phyloP scores from a whole-genome alignment of 2,113 vertebrate species.

The Marcusenius ussheri region DNA sequence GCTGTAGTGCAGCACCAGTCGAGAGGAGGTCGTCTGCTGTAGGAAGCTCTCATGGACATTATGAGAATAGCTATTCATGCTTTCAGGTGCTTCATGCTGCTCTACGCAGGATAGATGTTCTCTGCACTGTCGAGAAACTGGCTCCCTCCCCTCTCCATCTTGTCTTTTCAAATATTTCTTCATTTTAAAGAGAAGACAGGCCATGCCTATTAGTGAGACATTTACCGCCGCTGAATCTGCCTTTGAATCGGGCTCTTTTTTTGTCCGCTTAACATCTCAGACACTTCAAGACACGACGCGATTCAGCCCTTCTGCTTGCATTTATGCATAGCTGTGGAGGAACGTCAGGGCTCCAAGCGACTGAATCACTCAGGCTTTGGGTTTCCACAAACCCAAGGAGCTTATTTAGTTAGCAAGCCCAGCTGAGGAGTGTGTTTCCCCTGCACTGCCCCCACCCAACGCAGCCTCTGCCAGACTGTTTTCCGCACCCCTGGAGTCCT shows the following conservation, averaged over 20 bases:
- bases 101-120: not conserved
- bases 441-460: not conserved
- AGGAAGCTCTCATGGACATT: not conserved
- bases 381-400: not conserved
- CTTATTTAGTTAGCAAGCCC: not conserved
- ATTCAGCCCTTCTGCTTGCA: not conserved
- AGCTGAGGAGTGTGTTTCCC: not conserved
- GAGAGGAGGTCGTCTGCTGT: not conserved
- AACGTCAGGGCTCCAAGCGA: not conserved
- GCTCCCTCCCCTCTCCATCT: not conserved
- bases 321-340: not conserved
- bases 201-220: not conserved
- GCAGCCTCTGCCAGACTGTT: not conserved
- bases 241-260: not conserved
- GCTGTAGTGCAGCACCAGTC: not conserved
- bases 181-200: not conserved
- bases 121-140: not conserved
- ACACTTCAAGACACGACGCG: not conserved
- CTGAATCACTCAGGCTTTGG: not conserved
- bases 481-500: not conserved
- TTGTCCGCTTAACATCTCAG: not conserved
- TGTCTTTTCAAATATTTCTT: not conserved
- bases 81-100: not conserved
- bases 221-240: not conserved
- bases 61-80: not conserved